Base-by-base conservation (phyloP, 2,113 vertebrate species). In the Nipponia nippon region DNA sequence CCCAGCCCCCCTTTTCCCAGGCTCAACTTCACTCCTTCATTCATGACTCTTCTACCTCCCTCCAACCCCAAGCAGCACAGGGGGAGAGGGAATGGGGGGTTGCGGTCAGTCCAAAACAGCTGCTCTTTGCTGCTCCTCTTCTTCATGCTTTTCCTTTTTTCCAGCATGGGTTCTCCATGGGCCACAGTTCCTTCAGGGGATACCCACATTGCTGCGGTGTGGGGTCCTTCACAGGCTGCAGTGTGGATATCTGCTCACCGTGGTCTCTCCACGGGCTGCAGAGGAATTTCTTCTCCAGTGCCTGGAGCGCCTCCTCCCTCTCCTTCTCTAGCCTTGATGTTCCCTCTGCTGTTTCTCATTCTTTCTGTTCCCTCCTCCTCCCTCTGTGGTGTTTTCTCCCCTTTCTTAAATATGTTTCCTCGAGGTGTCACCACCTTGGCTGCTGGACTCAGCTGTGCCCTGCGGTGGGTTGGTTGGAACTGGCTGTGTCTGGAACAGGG, bases 91-190 rank as follows among this genome's bases (percentile, higher is more conserved):
- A 67, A 14, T 6, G 36, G 21, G 25, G 7, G 10, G 14, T 16
- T 83, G 29, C 46, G 15, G 18, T 84, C 38, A 72, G 15, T 52
- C 47, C 58, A 23, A 22, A 58, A 40, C 10, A 27, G 12, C 3
- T 53, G 13, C 38, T 42, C 36, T 83, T 21, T 13, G 25, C 4
- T 4, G 27, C 9, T 53, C 6, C 8, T 71, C 22, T 46, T 63
- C 13, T 55, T 73, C 29, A 58, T 42, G 19, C 7, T 53, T 75
- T 69, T 32, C 4, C 3, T 19, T 3, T 23, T 42, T 19, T 59
- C 16, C 27, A 29, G 3, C 1, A 0, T 36, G 11, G 17, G 15
- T 1, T 65, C 16, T 65, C 10, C 14, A 27, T 4, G 7, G 17
- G 17, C 15, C n/a, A 34, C 12, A 42, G 27, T 55, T 70, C 22